phyloP scores from a whole-genome alignment of 2,888 invertebrate species.

The Cyrtodaria siliqua region DNA sequence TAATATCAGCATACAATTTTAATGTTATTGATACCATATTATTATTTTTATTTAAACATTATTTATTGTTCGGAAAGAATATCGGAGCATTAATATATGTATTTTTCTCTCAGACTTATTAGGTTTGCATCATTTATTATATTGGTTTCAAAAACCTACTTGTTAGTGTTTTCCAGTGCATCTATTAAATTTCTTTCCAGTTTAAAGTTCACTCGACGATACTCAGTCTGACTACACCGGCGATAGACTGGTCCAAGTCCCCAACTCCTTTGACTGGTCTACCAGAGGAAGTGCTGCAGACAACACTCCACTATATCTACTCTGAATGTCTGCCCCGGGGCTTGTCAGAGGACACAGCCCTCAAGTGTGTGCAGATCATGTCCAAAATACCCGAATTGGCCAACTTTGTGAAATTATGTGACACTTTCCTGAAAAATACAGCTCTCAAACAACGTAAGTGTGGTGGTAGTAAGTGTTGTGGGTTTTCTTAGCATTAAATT shows the following conservation, averaged over 20 bases:
- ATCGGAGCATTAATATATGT: too few species aligned
- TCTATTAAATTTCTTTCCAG: too few species aligned
- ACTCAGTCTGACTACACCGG: constrained; percentile 88
- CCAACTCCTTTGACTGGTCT: constrained; percentile 87
- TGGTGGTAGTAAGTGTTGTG: too few species aligned
- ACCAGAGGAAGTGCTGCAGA: constrained; percentile 89
- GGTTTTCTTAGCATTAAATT: too few species aligned
- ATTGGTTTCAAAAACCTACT: too few species aligned
- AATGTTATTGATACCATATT: too few species aligned
- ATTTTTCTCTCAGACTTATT: too few species aligned
- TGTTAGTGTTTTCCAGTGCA: too few species aligned
- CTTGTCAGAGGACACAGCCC: constrained; percentile 88
- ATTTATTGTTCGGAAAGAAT: too few species aligned
- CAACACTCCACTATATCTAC: constrained; percentile 89
- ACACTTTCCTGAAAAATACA: constrained; percentile 89
- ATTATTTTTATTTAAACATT: too few species aligned
- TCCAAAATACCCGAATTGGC: constrained; percentile 87
- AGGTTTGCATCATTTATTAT: too few species aligned
- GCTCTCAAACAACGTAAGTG: constrained; percentile 90
- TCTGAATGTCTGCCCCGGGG: constrained; percentile 89
- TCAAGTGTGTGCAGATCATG: constrained; percentile 87
- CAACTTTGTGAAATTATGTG: constrained; percentile 88
- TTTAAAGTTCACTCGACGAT: constrained; percentile 88
- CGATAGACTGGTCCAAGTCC: constrained; percentile 87
- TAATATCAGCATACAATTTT: too few species aligned